Evolutionary conservation across 2,888 invertebrate genomes (phyloP).

Genomic region (Aquatica leii): DNA sequence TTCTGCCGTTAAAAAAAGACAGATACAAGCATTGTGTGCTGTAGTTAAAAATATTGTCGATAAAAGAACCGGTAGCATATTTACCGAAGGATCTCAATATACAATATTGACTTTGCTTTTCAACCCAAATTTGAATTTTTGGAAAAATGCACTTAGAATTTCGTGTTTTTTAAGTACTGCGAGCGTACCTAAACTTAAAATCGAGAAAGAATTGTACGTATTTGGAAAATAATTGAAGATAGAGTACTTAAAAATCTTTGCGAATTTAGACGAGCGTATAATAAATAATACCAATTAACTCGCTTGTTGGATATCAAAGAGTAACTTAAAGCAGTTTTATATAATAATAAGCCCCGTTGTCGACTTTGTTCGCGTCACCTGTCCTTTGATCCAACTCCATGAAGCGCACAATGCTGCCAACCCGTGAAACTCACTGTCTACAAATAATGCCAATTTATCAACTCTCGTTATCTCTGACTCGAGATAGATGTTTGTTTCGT

Average conservation of each 20-base stretch:
- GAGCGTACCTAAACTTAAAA: not conserved
- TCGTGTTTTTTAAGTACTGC: too few relatives aligned
- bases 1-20: slow-evolving; percentile 19
- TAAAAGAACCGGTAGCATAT: slow-evolving; percentile 40
- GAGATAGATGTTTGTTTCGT: slow-evolving; percentile 30
- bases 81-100: slow-evolving; percentile 39
- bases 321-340: slow-evolving; percentile 55
- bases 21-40: slow-evolving; percentile 10
- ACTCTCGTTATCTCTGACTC: slow-evolving; percentile 40
- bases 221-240: slow-evolving; percentile 9
- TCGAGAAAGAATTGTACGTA: not conserved
- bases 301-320: slow-evolving; percentile 54
- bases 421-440: slow-evolving; percentile 45
- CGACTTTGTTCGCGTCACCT: slow-evolving; percentile 55
- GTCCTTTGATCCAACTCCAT: slow-evolving; percentile 55
- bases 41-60: slow-evolving; percentile 11
- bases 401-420: slow-evolving; percentile 52
- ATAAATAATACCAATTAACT: slow-evolving; percentile 56
- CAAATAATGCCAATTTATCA: slow-evolving; percentile 58
- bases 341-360: slow-evolving; percentile 55
- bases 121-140: slow-evolving; percentile 30
- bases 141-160: slow-evolving; percentile 15
- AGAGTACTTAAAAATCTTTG: slow-evolving; percentile 24
- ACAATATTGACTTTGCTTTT: slow-evolving; percentile 40
- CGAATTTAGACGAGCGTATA: slow-evolving; percentile 38